Percentiles rank a stretch among this genome's conserved stretches.
Evolutionary conservation across 2,888 invertebrate species (phyloP).

Genomic region (Apomyelois bistriatella): DNA sequence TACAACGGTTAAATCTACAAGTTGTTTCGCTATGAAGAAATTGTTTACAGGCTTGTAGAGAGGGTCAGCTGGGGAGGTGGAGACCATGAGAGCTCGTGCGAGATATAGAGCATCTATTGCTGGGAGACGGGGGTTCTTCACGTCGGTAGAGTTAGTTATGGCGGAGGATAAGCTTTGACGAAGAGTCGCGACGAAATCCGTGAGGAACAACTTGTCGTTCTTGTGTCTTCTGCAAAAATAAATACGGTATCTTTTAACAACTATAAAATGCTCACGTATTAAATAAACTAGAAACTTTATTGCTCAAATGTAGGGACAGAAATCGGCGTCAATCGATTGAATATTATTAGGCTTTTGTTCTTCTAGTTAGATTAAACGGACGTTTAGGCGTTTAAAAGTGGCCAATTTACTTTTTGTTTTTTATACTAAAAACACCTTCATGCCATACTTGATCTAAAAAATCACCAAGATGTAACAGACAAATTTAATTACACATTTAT

Average conservation of each 20-base stretch:
- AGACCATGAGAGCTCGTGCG: conserved; percentile 84
- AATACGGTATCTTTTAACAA: neutral
- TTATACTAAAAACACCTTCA: no score
- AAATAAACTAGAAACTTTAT: no score
- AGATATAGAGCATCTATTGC: conserved; percentile 84
- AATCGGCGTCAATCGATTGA: no score
- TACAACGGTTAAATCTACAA: conserved; percentile 87
- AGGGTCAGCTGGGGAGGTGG: conserved; percentile 86
- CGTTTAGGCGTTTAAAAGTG: no score
- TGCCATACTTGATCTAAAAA: no score
- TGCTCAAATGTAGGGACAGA: no score
- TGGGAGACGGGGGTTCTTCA: conserved; percentile 73
- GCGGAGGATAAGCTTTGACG: conserved; percentile 80
- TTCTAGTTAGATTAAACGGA: no score
- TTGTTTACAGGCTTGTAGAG: conserved; percentile 89
- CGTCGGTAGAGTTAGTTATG: conserved; percentile 31
- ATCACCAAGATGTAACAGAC: no score
- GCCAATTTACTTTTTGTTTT: no score
- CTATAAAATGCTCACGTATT: neutral
- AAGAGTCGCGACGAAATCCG: conserved; percentile 84
- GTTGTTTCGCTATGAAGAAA: conserved; percentile 88
- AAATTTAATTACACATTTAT: no score
- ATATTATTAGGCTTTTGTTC: no score
- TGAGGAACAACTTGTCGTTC: conserved; percentile 83
- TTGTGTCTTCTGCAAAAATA: conserved; percentile 64